Evolutionary conservation across 2,113 vertebrate species (phyloP).

Genomic region (Indri indri): DNA sequence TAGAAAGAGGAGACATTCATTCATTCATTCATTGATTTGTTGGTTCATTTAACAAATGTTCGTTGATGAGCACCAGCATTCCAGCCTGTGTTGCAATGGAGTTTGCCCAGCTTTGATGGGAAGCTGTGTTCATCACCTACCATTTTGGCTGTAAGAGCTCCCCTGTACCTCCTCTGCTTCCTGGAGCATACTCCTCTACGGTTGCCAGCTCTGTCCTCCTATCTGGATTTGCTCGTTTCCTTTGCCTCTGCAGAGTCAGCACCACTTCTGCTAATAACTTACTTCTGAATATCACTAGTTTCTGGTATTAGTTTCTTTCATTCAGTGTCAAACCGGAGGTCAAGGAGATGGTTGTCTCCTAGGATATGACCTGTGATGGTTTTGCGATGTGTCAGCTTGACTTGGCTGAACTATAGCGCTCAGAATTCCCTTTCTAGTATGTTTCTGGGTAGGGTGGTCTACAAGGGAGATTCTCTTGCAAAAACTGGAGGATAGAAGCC

Average conservation of each 20-base stretch:
- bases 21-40: background rate
- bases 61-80: background rate
- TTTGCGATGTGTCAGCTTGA: background rate
- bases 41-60: background rate
- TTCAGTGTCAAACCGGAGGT: background rate
- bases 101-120: background rate
- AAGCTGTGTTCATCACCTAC: background rate
- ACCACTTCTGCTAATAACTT: background rate
- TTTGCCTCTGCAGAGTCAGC: background rate
- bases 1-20: background rate
- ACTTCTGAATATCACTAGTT: background rate
- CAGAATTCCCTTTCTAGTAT: background rate
- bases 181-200: background rate
- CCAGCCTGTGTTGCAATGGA: background rate
- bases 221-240: background rate
- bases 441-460: background rate
- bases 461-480: background rate
- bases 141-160: background rate
- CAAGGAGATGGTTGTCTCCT: background rate
- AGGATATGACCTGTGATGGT: background rate
- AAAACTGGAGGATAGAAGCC: background rate
- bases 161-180: background rate
- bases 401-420: background rate
- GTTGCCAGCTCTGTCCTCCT: background rate
- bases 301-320: conserved; percentile 9